phyloP scores from a whole-genome alignment of 2,888 invertebrate genomes.

The Podotricha telesiphe region DNA sequence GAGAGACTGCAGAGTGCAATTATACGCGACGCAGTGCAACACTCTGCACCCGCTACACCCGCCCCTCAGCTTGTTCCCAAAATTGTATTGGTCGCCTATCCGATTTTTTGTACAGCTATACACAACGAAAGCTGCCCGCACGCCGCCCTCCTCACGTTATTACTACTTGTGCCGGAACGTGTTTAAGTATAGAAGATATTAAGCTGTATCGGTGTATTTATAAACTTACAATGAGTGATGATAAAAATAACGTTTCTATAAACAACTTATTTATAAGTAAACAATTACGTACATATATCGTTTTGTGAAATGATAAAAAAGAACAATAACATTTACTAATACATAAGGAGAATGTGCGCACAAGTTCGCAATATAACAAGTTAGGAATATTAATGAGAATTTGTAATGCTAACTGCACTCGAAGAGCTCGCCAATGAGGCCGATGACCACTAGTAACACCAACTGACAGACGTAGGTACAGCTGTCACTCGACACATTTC shows the following conservation, averaged over 20 bases:
- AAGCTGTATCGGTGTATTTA: slow-evolving; percentile 55
- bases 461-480: slow-evolving; percentile 50
- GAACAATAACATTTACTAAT: slow-evolving; percentile 37
- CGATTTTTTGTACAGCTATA: slow-evolving; percentile 79
- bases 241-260: slow-evolving; percentile 16
- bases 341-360: slow-evolving; percentile 57
- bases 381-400: slow-evolving; percentile 78
- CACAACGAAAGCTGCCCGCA: slow-evolving; percentile 76
- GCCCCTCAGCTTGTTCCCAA: slow-evolving; percentile 79
- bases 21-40: slow-evolving; percentile 64
- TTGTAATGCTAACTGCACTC: slow-evolving; percentile 80
- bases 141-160: slow-evolving; percentile 70
- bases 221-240: slow-evolving; percentile 46
- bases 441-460: slow-evolving; percentile 76
- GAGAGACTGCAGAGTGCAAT: slow-evolving; percentile 75
- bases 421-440: slow-evolving; percentile 79
- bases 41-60: slow-evolving; percentile 73
- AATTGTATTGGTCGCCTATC: slow-evolving; percentile 80
- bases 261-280: background rate
- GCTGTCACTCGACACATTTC: slow-evolving; percentile 57
- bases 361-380: slow-evolving; percentile 73
- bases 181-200: slow-evolving; percentile 64
- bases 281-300: background rate
- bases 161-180: slow-evolving; percentile 73
- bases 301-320: slow-evolving; percentile 1